phyloP scores from a whole-genome alignment of 2,797 vertebrate genomes.

The Sebastes melanostomus region DNA sequence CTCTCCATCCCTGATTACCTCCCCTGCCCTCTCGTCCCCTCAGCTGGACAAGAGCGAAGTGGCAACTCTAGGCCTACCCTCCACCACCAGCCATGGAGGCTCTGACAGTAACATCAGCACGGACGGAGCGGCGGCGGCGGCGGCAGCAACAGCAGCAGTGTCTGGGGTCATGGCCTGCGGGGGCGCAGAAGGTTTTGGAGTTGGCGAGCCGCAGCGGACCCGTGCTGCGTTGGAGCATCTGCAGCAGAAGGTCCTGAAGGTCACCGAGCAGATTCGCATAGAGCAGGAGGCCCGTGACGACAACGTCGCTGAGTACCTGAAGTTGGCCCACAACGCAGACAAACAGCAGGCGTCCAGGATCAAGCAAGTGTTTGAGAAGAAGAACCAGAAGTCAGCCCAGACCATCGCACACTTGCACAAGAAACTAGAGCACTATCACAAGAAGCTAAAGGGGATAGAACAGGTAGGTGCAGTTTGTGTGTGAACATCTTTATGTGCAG shows the following conservation, averaged over 20 bases:
- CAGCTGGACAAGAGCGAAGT: slow-evolving; percentile 96
- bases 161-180: slow-evolving; percentile 55
- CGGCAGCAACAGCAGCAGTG: slow-evolving; percentile 77
- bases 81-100: slow-evolving; percentile 88
- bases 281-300: slow-evolving; percentile 97
- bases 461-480: slow-evolving; percentile 74
- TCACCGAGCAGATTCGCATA: slow-evolving; percentile 98
- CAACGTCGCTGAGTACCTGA: slow-evolving; percentile 97
- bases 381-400: slow-evolving; percentile 98
- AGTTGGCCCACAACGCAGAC: slow-evolving; percentile 96
- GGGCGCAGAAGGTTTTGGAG: slow-evolving; percentile 80
- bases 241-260: slow-evolving; percentile 98
- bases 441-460: slow-evolving; percentile 95
- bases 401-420: slow-evolving; percentile 98
- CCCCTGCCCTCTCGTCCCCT: slow-evolving; percentile 21
- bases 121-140: slow-evolving; percentile 81
- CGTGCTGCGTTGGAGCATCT: slow-evolving; percentile 94
- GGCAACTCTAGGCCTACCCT: slow-evolving; percentile 83
- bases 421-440: slow-evolving; percentile 97
- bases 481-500: not conserved
- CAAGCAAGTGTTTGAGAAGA: slow-evolving; percentile 99
- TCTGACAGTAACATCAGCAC: slow-evolving; percentile 90
- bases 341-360: slow-evolving; percentile 96
- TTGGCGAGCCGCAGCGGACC: slow-evolving; percentile 89
- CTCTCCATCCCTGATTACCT: not conserved